Evolutionary conservation across 1,140 invertebrate species (phyloP), one percentile per base, ranked within the genome.

Genomic region (Thalassaphorura encarpata): DNA sequence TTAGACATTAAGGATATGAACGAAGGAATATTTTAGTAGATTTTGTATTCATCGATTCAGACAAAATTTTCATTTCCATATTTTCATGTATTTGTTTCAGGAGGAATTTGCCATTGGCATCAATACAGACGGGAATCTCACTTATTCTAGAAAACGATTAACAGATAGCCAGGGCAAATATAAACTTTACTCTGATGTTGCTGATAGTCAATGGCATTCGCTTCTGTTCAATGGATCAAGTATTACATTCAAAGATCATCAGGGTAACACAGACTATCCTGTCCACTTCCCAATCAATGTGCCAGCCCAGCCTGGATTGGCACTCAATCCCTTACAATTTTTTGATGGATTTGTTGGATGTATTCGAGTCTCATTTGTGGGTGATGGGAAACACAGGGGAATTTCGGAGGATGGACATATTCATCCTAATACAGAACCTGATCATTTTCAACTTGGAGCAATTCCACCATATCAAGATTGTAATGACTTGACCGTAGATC

Each of bases 311-410:
- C 6, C 18, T 11, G 18, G 13, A 6, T 5, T n/a, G 36, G 16
- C 27, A 8, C 3, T 28, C 27, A 21, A 29, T 21, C 33, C 33
- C 45, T 16, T 64, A 18, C 21, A 47, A 6, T 65, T 65, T 39
- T 62, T 65, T 57, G 63, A 65, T 21, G 63, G 63, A 2, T 65
- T 65, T 31, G 60, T 65, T 5, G 63, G 63, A 3, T 65, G 63
- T 33, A 33, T 62, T 16, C 23, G 52, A 29, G 8, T 65, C 15
- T 36, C 28, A 11, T 6, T 24, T 19, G 50, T 16, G 18, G n/a
- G 19, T 0, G 19, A 27, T n/a, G 1, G 3, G 1, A 29, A 11
- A n/a, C n/a, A 18, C 6, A 28, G 39, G 2, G 46, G 16, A 5
- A 11, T 33, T n/a, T 13, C 54, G 3, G 8, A 19, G 2, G 27